Evolutionary conservation across 2,888 invertebrate genomes (phyloP).

Genomic region (Rhagium mordax): DNA sequence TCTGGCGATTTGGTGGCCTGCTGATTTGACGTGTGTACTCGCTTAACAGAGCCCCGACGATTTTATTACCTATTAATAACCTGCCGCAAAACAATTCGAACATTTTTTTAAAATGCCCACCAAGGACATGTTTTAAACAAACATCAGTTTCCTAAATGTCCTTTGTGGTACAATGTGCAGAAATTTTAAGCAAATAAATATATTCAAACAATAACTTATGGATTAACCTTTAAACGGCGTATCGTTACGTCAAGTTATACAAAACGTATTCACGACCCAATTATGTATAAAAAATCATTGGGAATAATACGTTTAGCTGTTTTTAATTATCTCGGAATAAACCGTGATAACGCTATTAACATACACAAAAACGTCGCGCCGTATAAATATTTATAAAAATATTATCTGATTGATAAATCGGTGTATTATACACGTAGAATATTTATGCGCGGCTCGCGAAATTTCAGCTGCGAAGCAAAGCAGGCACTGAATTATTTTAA

Average conservation of each 20-base stretch:
- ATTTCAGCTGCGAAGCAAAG: background rate
- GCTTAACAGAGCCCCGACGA: no score
- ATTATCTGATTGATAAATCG: constrained; percentile 26
- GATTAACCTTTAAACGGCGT: background rate
- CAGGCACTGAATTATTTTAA: background rate
- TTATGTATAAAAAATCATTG: background rate
- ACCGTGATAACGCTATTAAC: constrained; percentile 15
- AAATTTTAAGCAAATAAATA: no score
- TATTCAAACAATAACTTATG: no score
- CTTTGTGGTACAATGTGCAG: no score
- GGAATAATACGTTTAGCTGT: background rate
- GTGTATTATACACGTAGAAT: constrained; percentile 1
- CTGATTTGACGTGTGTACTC: no score
- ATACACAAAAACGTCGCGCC: constrained; percentile 8
- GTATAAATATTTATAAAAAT: constrained; percentile 26
- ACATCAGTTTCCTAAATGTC: no score
- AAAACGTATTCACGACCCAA: background rate
- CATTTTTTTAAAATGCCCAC: no score
- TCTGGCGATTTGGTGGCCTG: no score
- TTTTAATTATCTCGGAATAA: background rate
- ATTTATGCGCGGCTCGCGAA: background rate
- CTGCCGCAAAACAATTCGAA: no score
- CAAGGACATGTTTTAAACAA: no score
- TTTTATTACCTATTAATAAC: no score
- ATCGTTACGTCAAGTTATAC: background rate